Conservation (phyloP, 2,113 vertebrate genomes). For the Cromileptes altivelis region DNA sequence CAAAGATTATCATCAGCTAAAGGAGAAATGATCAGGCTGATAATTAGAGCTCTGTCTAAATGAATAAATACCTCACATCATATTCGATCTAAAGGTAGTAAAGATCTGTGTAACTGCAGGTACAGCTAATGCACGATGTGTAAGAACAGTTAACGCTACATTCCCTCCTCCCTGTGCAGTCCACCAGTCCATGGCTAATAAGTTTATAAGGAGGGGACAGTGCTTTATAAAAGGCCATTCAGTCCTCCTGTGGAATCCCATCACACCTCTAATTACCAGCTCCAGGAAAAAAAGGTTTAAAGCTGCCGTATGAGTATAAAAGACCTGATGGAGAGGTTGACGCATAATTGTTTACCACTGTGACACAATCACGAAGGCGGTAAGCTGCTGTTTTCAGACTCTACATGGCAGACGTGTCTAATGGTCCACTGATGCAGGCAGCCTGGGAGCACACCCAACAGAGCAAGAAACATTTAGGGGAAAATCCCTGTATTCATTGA, state of each 20-base stretch:
- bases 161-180: slow-evolving; percentile 43
- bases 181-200: slow-evolving; percentile 65
- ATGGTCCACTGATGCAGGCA: slow-evolving; percentile 10
- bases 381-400: slow-evolving; percentile 26
- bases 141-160: slow-evolving; percentile 42
- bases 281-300: slow-evolving; percentile 29
- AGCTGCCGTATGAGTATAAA: not conserved
- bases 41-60: slow-evolving; percentile 5
- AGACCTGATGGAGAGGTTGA: slow-evolving; percentile 32
- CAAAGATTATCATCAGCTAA: not conserved
- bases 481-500: slow-evolving; percentile 31
- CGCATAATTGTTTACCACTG: slow-evolving; percentile 37
- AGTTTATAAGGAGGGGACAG: slow-evolving; percentile 51
- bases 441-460: not conserved
- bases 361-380: slow-evolving; percentile 4
- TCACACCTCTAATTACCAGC: slow-evolving; percentile 66
- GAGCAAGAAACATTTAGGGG: not conserved
- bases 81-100: slow-evolving; percentile 47
- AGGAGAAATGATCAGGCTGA: slow-evolving; percentile 22
- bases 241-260: slow-evolving; percentile 37
- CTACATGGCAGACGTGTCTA: slow-evolving; percentile 12
- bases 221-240: slow-evolving; percentile 60
- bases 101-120: slow-evolving; percentile 25
- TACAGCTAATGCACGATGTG: slow-evolving; percentile 40
- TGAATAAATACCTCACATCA: slow-evolving; percentile 37